Evolutionary conservation across 2,888 invertebrate species (phyloP).

Genomic region (Brenthis hecate): DNA sequence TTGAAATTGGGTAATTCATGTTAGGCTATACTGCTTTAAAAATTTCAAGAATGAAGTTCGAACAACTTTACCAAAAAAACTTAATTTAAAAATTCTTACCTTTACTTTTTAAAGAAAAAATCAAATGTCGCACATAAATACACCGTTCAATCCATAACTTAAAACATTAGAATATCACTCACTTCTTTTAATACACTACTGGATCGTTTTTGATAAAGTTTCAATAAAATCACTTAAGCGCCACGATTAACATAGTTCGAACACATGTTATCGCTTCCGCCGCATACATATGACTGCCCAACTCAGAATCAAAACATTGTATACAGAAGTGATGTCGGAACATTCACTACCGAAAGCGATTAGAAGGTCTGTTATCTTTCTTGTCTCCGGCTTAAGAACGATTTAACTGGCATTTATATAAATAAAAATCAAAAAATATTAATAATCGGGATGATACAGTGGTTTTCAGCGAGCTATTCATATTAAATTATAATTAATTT

Average conservation of each 20-base stretch:
- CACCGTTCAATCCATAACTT: background rate
- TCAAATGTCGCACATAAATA: background rate
- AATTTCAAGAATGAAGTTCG: no score
- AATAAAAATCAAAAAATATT: no score
- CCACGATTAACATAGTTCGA: background rate
- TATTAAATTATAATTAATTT: no score
- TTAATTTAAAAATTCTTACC: slow-evolving; percentile 3
- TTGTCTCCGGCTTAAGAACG: background rate
- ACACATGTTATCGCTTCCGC: slow-evolving; percentile 26
- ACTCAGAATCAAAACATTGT: slow-evolving; percentile 18
- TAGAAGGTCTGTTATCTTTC: slow-evolving; percentile 1
- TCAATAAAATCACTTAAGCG: background rate
- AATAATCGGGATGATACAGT: no score
- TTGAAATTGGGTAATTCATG: no score
- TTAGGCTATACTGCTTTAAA: no score
- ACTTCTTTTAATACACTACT: background rate
- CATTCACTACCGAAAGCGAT: slow-evolving; percentile 3
- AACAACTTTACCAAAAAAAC: no score
- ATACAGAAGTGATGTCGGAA: slow-evolving; percentile 36
- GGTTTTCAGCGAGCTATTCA: no score
- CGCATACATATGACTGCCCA: slow-evolving; percentile 26
- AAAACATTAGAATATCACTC: background rate
- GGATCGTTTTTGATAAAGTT: slow-evolving; percentile 3
- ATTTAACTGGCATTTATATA: background rate
- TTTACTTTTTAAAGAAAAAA: background rate